Conservation (phyloP, 1,140 invertebrate species). For the Formica selysi region DNA sequence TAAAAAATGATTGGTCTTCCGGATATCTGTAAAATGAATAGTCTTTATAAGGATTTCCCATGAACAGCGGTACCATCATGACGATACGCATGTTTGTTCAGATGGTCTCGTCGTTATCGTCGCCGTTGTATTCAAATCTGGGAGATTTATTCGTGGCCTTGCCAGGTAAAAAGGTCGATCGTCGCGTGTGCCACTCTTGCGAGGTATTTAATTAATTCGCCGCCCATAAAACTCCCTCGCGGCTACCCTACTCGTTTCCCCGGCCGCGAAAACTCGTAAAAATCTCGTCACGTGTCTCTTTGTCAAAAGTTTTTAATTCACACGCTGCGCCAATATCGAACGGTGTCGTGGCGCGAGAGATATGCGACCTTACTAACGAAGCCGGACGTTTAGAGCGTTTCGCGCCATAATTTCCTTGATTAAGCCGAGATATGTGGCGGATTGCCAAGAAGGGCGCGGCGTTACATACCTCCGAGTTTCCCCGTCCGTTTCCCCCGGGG, state of each 20-base stretch:
- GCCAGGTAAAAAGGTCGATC: slow-evolving; percentile 23
- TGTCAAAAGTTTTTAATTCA: slow-evolving; percentile 73
- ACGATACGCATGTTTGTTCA: slow-evolving; percentile 28
- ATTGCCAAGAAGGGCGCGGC: slow-evolving; percentile 72
- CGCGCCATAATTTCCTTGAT: slow-evolving; percentile 79
- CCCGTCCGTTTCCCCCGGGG: background rate
- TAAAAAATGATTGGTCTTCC: background rate
- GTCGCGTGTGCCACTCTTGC: background rate
- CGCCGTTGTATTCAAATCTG: background rate
- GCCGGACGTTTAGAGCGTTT: slow-evolving; percentile 76
- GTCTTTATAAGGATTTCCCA: background rate
- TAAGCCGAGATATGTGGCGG: slow-evolving; percentile 78
- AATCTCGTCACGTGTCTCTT: slow-evolving; percentile 45
- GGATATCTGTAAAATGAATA: background rate
- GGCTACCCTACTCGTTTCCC: background rate
- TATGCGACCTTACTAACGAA: slow-evolving; percentile 73
- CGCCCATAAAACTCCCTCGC: slow-evolving; percentile 35
- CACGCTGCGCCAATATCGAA: slow-evolving; percentile 57
- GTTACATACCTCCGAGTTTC: background rate
- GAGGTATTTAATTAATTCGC: slow-evolving; percentile 49
- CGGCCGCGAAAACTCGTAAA: slow-evolving; percentile 2
- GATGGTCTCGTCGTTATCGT: slow-evolving; percentile 23
- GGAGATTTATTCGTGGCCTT: slow-evolving; percentile 31
- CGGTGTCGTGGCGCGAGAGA: slow-evolving; percentile 60
- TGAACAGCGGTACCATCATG: background rate